Evolutionary conservation across 2,113 vertebrate species (phyloP).

Genomic region (Anoplopoma fimbria): DNA sequence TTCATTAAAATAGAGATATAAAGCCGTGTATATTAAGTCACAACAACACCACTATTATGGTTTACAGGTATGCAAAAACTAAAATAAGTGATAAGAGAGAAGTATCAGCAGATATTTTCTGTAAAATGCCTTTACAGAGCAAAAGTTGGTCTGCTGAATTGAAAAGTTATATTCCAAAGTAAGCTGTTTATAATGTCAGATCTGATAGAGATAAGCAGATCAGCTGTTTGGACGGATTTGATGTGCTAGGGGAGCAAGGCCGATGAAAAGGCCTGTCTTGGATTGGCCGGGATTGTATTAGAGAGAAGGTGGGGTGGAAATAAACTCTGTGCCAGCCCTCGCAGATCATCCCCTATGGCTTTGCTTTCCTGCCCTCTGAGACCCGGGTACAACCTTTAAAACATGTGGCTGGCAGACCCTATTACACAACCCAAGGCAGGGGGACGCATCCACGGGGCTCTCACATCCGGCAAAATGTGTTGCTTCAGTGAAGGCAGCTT

Average conservation of each 20-base stretch:
- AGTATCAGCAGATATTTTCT: neutral
- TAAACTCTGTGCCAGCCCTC: slow-evolving; percentile 35
- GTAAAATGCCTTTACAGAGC: neutral
- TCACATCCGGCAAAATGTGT: slow-evolving; percentile 55
- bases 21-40: neutral
- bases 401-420: slow-evolving; percentile 70
- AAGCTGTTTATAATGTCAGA: slow-evolving; percentile 68
- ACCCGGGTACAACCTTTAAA: slow-evolving; percentile 48
- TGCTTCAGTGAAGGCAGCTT: slow-evolving; percentile 44
- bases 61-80: neutral
- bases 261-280: slow-evolving; percentile 49
- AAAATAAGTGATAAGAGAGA: neutral
- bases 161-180: slow-evolving; percentile 9
- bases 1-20: neutral
- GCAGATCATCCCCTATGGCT: slow-evolving; percentile 38
- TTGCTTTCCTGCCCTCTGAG: slow-evolving; percentile 34
- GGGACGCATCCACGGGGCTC: slow-evolving; percentile 27
- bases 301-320: slow-evolving; percentile 41
- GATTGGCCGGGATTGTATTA: slow-evolving; percentile 48
- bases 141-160: neutral
- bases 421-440: slow-evolving; percentile 63
- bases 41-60: neutral
- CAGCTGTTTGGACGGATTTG: slow-evolving; percentile 70
- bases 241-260: slow-evolving; percentile 43
- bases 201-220: slow-evolving; percentile 75